phyloP scores from a whole-genome alignment of 1,140 invertebrate species.

The Acyrthosiphon pisum region DNA sequence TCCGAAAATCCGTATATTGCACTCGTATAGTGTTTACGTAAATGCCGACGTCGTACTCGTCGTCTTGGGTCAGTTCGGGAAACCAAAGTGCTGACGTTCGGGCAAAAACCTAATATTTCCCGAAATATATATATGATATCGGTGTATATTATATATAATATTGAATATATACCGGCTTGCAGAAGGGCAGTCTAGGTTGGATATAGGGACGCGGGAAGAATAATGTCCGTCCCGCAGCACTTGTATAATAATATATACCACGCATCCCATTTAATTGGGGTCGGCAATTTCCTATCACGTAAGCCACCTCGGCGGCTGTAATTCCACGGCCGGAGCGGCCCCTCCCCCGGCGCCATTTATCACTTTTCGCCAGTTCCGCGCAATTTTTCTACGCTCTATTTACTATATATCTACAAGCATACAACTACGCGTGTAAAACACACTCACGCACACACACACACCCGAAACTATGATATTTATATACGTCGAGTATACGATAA shows the following conservation, averaged over 20 bases:
- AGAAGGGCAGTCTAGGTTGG: neutral
- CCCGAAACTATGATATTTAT: neutral
- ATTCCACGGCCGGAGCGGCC: neutral
- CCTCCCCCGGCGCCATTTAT: slow-evolving; percentile 5
- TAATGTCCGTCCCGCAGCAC: slow-evolving; percentile 18
- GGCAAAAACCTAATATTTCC: neutral
- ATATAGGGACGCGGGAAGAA: neutral
- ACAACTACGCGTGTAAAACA: neutral
- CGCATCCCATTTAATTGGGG: slow-evolving; percentile 19
- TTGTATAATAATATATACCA: slow-evolving; percentile 17
- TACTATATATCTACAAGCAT: neutral
- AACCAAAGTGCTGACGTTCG: neutral
- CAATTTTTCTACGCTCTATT: slow-evolving; percentile 13
- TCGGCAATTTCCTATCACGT: slow-evolving; percentile 20
- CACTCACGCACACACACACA: neutral
- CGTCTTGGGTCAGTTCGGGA: neutral
- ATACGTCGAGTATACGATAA: neutral
- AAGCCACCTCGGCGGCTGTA: neutral
- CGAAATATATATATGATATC: neutral
- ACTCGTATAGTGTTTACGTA: neutral
- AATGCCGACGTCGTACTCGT: neutral
- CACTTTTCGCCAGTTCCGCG: neutral
- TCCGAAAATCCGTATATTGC: neutral
- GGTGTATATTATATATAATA: neutral
- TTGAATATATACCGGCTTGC: neutral